These are phyloP conservation scores for Corythaixoides concolor DNA, from an alignment of 2,113 vertebrate genomes.

Conservation along the genomic window DNA sequence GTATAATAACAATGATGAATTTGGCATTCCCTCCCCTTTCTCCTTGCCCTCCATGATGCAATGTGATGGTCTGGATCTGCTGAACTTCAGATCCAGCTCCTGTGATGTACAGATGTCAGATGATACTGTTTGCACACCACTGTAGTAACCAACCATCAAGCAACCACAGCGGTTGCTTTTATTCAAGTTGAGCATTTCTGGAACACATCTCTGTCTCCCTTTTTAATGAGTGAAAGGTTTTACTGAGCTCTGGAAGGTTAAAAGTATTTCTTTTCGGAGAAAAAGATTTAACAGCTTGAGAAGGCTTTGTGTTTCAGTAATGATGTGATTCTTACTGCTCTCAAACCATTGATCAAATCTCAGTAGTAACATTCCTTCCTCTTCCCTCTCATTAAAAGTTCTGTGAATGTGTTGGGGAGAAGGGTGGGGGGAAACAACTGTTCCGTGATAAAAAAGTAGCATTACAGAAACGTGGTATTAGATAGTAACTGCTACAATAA, in stretches of 20 bases:
- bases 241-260: not conserved
- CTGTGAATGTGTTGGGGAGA: slow-evolving; percentile 32
- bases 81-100: slow-evolving; percentile 42
- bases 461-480: not conserved
- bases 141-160: not conserved
- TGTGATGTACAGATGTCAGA: slow-evolving; percentile 16
- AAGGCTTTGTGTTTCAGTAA: slow-evolving; percentile 61
- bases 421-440: not conserved
- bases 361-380: slow-evolving; percentile 45
- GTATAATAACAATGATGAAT: slow-evolving; percentile 64
- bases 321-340: slow-evolving; percentile 28
- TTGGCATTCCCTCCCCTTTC: slow-evolving; percentile 58
- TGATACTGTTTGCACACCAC: not conserved
- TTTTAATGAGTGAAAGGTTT: slow-evolving; percentile 18
- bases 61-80: slow-evolving; percentile 48
- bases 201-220: slow-evolving; percentile 49
- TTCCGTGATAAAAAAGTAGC: not conserved
- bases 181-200: slow-evolving; percentile 30
- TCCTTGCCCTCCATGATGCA: slow-evolving; percentile 49
- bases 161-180: slow-evolving; percentile 33
- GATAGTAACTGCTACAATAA: not conserved
- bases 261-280: not conserved
- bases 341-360: not conserved
- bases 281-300: not conserved
- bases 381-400: slow-evolving; percentile 53